Percentiles rank a stretch among this genome's conserved stretches.
Conservation (phyloP, 30 jellyfish, hydroid and myxozoan genomes). For the Chironex yamaguchii region DNA sequence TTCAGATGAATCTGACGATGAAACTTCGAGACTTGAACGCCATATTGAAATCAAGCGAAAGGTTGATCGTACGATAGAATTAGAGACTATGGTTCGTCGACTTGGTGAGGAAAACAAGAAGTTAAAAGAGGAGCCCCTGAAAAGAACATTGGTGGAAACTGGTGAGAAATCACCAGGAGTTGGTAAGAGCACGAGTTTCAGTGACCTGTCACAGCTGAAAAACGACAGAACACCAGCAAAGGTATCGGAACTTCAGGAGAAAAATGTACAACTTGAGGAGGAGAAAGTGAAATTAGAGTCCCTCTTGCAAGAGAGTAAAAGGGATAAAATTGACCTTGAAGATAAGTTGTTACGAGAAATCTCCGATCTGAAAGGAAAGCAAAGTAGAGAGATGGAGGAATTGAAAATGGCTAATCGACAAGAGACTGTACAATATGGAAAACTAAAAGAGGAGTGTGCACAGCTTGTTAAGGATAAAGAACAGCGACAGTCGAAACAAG, state of each 20-base stretch:
- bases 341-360: slow-evolving; percentile 66
- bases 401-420: slow-evolving; percentile 37
- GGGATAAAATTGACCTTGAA: slow-evolving; percentile 55
- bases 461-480: not conserved
- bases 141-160: slow-evolving; percentile 18
- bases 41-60: slow-evolving; percentile 81
- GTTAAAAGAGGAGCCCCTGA: slow-evolving; percentile 10
- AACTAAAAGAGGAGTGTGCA: slow-evolving; percentile 62
- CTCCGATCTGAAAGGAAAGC: slow-evolving; percentile 78
- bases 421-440: slow-evolving; percentile 9
- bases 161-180: slow-evolving; percentile 30
- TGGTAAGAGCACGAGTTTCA: slow-evolving; percentile 12
- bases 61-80: slow-evolving; percentile 78
- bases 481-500: not conserved
- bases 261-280: not conserved
- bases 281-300: slow-evolving; percentile 12
- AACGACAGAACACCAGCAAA: slow-evolving; percentile 1
- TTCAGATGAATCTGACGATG: slow-evolving; percentile 81
- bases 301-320: not conserved
- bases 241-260: not conserved
- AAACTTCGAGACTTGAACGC: slow-evolving; percentile 63
- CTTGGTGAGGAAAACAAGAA: slow-evolving; percentile 74
- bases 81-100: slow-evolving; percentile 76
- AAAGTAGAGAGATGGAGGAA: slow-evolving; percentile 56
- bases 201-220: not conserved